These are phyloP conservation scores for Irena cyanogastra DNA, from an alignment of 2,113 vertebrate genomes.

Conservation along the genomic window DNA sequence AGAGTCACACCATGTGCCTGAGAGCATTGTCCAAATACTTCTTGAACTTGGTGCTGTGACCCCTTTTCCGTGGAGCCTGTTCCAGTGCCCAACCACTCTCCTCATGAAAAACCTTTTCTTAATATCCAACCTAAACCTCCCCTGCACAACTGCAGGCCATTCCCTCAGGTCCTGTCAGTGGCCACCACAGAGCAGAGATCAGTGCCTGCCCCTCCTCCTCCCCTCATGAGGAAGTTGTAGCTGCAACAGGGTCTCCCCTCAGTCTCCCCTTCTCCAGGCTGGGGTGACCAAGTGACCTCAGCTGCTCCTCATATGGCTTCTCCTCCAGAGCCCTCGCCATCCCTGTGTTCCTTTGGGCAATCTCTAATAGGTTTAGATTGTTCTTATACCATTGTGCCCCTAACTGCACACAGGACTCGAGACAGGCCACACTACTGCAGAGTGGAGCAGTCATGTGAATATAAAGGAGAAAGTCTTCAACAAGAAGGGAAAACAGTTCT, in stretches of 20 bases:
- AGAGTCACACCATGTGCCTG: too few species aligned
- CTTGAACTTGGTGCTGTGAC: neutral
- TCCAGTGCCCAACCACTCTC: too few species aligned
- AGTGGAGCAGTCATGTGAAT: neutral
- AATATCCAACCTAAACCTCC: neutral
- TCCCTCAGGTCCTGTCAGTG: neutral
- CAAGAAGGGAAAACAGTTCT: neutral
- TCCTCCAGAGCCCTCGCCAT: neutral
- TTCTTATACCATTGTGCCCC: neutral
- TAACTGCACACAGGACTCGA: too few species aligned
- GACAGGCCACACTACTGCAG: neutral
- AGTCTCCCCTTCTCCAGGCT: neutral
- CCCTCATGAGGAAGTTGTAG: rapidly evolving
- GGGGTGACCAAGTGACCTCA: neutral
- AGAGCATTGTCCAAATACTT: neutral
- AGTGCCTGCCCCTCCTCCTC: neutral
- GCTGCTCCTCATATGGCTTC: rapidly evolving
- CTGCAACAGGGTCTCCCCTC: neutral
- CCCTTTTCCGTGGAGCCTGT: neutral
- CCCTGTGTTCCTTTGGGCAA: neutral
- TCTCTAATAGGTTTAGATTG: neutral
- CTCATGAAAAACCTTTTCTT: neutral
- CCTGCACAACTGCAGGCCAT: neutral
- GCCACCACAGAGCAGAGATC: neutral
- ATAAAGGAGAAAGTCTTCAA: neutral